Conservation (phyloP, 2,113 vertebrate genomes). For the Phalacrocorax brasilianus region DNA sequence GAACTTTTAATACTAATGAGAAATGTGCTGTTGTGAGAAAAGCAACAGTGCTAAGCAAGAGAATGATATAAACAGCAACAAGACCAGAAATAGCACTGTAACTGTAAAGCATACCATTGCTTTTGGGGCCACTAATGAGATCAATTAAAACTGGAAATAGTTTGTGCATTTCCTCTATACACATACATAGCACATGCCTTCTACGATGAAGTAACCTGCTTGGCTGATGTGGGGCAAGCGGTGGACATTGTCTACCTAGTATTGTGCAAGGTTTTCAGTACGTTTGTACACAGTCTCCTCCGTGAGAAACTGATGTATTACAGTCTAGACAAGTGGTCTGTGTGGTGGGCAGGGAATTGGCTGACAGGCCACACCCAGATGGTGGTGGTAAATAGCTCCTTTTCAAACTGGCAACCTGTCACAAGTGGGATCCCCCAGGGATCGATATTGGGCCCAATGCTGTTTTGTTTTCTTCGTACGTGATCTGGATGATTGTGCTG, state of each 20-base stretch:
- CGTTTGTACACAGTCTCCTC: background rate
- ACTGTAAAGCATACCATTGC: background rate
- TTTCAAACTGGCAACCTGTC: background rate
- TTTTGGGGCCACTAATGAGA: background rate
- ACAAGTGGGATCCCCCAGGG: background rate
- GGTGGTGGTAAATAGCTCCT: background rate
- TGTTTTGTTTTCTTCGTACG: background rate
- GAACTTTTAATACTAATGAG: background rate
- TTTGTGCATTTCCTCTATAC: background rate
- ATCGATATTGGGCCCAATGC: background rate
- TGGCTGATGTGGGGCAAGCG: background rate
- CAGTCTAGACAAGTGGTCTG: background rate
- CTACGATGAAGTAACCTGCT: background rate
- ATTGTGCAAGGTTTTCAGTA: background rate
- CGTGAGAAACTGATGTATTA: background rate
- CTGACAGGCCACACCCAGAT: background rate
- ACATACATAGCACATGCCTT: background rate
- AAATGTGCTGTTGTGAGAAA: background rate
- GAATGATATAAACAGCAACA: background rate
- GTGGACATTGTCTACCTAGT: background rate
- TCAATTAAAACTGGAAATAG: background rate
- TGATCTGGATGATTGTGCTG: background rate
- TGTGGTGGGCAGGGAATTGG: background rate
- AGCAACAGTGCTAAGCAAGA: background rate
- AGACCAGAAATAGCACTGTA: background rate